These are phyloP conservation scores for Spondyliosoma cantharus DNA, from an alignment of 2,797 vertebrate genomes.

Conservation along the genomic window DNA sequence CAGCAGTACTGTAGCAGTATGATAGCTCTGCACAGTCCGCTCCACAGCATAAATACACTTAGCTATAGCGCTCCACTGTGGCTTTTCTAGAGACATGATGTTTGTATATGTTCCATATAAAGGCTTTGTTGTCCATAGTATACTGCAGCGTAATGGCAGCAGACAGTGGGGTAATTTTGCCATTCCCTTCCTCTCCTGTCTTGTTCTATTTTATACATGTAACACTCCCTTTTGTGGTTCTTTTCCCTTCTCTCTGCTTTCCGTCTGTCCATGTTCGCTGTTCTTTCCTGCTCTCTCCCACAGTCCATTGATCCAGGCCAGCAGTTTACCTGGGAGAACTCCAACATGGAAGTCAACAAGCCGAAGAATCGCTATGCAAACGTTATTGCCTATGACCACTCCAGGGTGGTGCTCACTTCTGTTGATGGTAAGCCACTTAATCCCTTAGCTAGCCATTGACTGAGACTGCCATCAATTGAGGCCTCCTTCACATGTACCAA, in stretches of 20 bases:
- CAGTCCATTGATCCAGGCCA: conserved; percentile 96
- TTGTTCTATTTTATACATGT: conserved; percentile 23
- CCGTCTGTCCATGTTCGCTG: background rate
- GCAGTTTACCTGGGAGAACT: conserved; percentile 98
- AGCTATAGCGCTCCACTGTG: conserved; percentile 22
- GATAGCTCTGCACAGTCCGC: conserved; percentile 9
- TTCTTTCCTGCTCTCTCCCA: conserved; percentile 29
- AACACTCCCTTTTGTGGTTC: conserved; percentile 34
- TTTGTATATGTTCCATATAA: conserved; percentile 41
- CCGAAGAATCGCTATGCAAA: conserved; percentile 98
- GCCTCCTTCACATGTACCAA: conserved; percentile 23
- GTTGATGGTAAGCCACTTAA: conserved; percentile 88
- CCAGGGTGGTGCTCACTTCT: conserved; percentile 93
- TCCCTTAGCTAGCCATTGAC: conserved; percentile 38
- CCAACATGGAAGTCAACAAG: conserved; percentile 97
- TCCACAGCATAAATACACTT: conserved; percentile 27
- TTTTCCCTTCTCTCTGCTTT: conserved; percentile 1
- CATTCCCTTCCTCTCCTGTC: conserved; percentile 6
- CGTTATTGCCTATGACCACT: conserved; percentile 96
- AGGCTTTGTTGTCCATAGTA: conserved; percentile 35
- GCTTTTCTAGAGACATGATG: conserved; percentile 30
- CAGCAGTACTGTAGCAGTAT: conserved; percentile 17
- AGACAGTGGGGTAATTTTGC: conserved; percentile 22
- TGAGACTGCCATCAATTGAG: conserved; percentile 33
- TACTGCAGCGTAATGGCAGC: conserved; percentile 5